Base-by-base conservation (phyloP, 1,140 invertebrate species). In the Hycleus phaleratus region DNA sequence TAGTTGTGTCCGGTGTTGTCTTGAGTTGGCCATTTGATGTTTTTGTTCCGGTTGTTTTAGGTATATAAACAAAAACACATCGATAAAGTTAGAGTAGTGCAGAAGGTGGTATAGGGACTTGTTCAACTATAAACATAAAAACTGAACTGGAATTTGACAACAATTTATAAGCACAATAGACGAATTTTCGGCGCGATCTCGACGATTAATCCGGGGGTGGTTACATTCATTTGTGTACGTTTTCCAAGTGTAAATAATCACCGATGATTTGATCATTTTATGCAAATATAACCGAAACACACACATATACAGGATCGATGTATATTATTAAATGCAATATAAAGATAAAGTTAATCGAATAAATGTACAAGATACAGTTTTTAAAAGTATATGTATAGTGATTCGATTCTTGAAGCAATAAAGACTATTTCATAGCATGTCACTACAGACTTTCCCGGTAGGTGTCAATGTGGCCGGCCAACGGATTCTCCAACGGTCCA, bases 351-450 rank as follows among this genome's bases (percentile, higher is more conserved):
- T 52, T 64, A 64, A 61, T 63, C 62, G 62, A 61, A 60, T 61
- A 60, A 64, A 63, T 62, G 56, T 49, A 60, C 32, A 53, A 60
- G 59, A 55, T 58, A 61, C 53, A 61, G 56, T 63, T 64, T 42
- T 42, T 62, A 59, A 61, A 65, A 65, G 58, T 66, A 64, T 62
- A 49, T 54, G 57, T 64, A 64, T 60, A 66, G 58, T 63, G 66
- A 64, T 66, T 67, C 63, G 67, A 68, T 67, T 67, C 67, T 50
- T 52, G 50, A 58, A 58, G 65, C 67, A 69, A 69, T 69, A 69
- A 69, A 69, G 67, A 66, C 66, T 66, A 67, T 70, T 70, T 70
- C 68, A 70, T 70, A 65, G 68, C 68, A 58, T 70, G 68, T 70
- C 68, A 68, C 68, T 66, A 70, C 66, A 68, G 65, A 63, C 63